A percentile compares a stretch with the other conserved stretches of the same genome.
Conservation (phyloP, 1,140 invertebrate genomes). For the Thalassaphorura encarpata region DNA sequence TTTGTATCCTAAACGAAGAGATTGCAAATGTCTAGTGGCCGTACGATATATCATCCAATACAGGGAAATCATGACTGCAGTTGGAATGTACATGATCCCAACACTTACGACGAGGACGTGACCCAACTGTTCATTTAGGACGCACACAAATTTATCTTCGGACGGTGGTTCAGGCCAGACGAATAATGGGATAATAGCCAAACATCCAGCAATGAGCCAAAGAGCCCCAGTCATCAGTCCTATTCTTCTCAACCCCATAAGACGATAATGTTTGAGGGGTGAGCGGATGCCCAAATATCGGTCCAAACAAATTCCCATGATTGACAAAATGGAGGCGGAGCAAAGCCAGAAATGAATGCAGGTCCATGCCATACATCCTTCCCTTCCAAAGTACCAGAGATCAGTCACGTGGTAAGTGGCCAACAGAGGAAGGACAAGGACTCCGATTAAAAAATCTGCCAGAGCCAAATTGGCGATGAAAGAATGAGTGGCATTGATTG, state of each 20-base stretch:
- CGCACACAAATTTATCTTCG: background rate
- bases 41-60: background rate
- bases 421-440: conserved; percentile 5
- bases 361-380: conserved; percentile 5
- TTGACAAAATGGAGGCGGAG: conserved; percentile 17
- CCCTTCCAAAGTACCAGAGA: conserved; percentile 15
- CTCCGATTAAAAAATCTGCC: conserved; percentile 15
- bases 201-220: background rate
- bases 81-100: background rate
- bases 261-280: conserved; percentile 6
- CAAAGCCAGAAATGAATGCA: conserved; percentile 19
- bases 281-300: conserved; percentile 19
- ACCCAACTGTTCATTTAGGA: background rate
- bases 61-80: background rate
- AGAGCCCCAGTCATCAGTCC: background rate
- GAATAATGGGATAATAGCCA: background rate
- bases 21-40: background rate
- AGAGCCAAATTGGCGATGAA: conserved; percentile 11
- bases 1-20: background rate
- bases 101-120: background rate
- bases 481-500: background rate
- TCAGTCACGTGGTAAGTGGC: background rate
- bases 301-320: conserved; percentile 12
- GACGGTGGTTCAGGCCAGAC: background rate
- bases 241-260: conserved; percentile 5